Base-by-base conservation (phyloP, 1,140 invertebrate species). In the Glossosoma conforme region DNA sequence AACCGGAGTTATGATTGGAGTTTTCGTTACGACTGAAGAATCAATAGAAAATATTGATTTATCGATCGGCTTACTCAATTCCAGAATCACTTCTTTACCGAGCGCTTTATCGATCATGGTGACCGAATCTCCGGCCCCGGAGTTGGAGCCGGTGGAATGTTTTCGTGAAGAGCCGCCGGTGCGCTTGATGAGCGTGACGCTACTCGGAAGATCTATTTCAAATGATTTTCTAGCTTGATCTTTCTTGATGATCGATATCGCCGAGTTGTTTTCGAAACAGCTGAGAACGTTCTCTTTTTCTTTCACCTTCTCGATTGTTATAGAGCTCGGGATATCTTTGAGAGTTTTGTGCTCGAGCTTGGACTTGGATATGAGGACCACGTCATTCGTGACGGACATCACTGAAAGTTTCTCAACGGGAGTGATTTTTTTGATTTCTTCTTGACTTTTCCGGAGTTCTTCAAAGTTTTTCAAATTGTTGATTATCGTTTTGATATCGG, bases 241-340 rank as follows among this genome's bases (percentile, higher is more conserved):
- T 48, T 70, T 66, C 59, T 74, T 74, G 3, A 73, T 65, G 58
- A 75, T 71, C 42, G 72, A 73, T 50, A 75, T 71, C 20, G 70
- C 69, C 15, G 72, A 68, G 59, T 75, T 75, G 41, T 72, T 73
- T 62, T 75, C 70, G 53, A 75, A 75, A 47, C 70, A 70, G 59
- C 71, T 74, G 10, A 74, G 56, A 8, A 75, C 66, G 55, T 68
- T 72, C 55, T 73, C 70, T 49, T 75, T 74, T 58, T 72, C 66
- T 41, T 73, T 63, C 18, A 67, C 42, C 56, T 64, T 69, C 51
- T 72, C 71, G 6, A 71, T 66, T 45, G 61, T 65, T 17, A 65
- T 63, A 44, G 67, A 56, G 40, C 50, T 52, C 47, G 72, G 70
- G 15, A 72, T 65, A 49, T 72, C 70, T 63, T 75, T 73, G 5